A percentile compares a stretch with the other conserved stretches of the same genome.
Evolutionary conservation across 2,888 invertebrate species (phyloP).

Genomic region (Anagyrus pseudococci): DNA sequence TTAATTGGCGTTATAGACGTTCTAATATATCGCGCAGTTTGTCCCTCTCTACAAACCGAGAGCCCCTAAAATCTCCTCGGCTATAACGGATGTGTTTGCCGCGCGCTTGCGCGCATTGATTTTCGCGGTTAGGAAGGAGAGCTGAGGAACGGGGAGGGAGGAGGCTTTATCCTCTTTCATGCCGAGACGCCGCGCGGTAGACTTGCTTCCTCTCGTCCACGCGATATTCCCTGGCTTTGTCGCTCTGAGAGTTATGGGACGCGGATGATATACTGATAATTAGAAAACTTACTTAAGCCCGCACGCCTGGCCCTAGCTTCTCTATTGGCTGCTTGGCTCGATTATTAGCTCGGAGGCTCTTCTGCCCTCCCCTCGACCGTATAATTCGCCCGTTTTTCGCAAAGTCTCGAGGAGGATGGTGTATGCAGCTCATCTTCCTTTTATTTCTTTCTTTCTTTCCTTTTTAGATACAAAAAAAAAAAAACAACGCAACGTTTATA

Average conservation of each 20-base stretch:
- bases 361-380: no score
- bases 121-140: no score
- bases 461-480: not conserved
- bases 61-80: no score
- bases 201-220: not conserved
- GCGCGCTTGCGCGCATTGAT: no score
- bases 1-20: no score
- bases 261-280: constrained; percentile 37
- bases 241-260: constrained; percentile 14
- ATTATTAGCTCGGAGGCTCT: constrained; percentile 31
- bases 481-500: not conserved
- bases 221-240: not conserved
- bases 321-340: constrained; percentile 1
- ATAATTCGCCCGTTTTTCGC: no score
- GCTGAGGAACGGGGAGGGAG: no score
- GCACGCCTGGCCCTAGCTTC: not conserved
- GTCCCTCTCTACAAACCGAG: no score
- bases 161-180: no score
- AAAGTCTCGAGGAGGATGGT: not conserved
- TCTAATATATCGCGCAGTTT: no score
- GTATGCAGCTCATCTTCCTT: not conserved
- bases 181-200: no score
- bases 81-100: no score
- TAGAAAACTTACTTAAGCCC: constrained; percentile 37
- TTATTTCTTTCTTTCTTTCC: not conserved